Percentiles rank a stretch among this genome's conserved stretches.
Conservation (phyloP, 1,140 invertebrate genomes). For the Aphaenogaster ashmeadi region DNA sequence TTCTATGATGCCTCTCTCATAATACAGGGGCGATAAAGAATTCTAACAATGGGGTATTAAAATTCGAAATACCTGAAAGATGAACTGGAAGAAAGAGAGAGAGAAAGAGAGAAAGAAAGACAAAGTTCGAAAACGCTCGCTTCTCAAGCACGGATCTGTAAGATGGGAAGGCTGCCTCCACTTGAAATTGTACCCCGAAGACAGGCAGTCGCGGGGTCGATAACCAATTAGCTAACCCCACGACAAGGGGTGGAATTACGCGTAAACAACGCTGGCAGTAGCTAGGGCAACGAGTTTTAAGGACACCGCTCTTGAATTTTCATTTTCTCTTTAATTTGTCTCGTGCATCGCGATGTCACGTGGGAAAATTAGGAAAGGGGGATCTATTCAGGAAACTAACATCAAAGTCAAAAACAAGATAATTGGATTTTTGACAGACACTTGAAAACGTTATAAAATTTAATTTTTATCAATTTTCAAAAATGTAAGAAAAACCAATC, state of each 20-base stretch:
- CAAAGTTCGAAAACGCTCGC: slow-evolving; percentile 26
- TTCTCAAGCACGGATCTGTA: background rate
- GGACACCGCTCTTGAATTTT: slow-evolving; percentile 60
- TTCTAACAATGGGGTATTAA: slow-evolving; percentile 47
- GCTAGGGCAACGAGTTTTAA: slow-evolving; percentile 73
- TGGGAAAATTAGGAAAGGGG: slow-evolving; percentile 16
- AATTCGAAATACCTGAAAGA: slow-evolving; percentile 47
- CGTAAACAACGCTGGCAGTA: slow-evolving; percentile 71
- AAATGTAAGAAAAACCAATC: background rate
- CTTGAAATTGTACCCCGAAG: slow-evolving; percentile 67
- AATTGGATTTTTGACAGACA: background rate
- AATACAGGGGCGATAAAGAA: slow-evolving; percentile 7
- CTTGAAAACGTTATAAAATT: background rate
- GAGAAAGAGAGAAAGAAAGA: background rate
- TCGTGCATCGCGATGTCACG: slow-evolving; percentile 4
- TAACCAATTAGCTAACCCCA: slow-evolving; percentile 75
- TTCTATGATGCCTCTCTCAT: background rate
- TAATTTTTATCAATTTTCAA: background rate
- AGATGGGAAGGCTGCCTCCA: background rate
- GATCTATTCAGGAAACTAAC: background rate
- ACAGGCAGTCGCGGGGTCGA: slow-evolving; percentile 64
- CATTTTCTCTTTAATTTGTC: slow-evolving; percentile 63
- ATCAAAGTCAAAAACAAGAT: slow-evolving; percentile 1
- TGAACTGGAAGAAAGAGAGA: background rate
- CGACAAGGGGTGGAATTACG: slow-evolving; percentile 72